Evolutionary conservation across 2,797 vertebrate species (phyloP), one percentile per base, ranked within the genome.

Genomic region (Sebastes iracundus): DNA sequence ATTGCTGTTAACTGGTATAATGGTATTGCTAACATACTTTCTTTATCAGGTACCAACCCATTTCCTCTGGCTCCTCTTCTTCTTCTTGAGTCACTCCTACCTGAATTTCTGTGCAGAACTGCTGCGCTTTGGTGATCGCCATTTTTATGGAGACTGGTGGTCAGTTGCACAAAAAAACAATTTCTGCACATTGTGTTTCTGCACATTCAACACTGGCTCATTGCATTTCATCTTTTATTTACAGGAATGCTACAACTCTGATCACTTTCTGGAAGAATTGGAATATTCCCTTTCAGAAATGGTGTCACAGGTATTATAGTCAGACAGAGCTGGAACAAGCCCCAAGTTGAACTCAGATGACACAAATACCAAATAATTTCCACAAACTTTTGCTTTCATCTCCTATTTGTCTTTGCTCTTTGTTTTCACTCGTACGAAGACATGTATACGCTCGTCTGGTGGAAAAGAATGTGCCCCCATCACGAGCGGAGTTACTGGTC

Each of bases 41-140:
- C 28, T 18, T 18, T 7, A 7, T 35, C 71, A 94, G 94, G 88
- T 81, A 16, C 91, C 90, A 32, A 88, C 91, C 65, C 80, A 91
- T 79, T 94, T 96, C 71, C 81, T 93, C 9, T 93, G 90, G 87
- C 73, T 95, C 16, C 32, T 91, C 72, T 79, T 93, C 84, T 94
- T 93, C 88, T 92, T 94, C 79, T 67, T 88, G 81, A 80, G 76
- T 68, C 88, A 86, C 79, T 95, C 87, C 62, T 93, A 72, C 86
- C 84, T 95, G 65, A 88, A 53, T 28, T 83, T 93, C 83, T 83
- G 86, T 20, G 89, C 84, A 32, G 93, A 94, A 52, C 76, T 93
- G 59, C 77, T 95, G 63, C 1, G 33, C 38, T 94, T 95, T 59
- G 92, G 87, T 32, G 94, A 92, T 68, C 81, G 90, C 0, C 76